Conservation (phyloP, 2,113 vertebrate genomes). For the Callopanchax toddi region DNA sequence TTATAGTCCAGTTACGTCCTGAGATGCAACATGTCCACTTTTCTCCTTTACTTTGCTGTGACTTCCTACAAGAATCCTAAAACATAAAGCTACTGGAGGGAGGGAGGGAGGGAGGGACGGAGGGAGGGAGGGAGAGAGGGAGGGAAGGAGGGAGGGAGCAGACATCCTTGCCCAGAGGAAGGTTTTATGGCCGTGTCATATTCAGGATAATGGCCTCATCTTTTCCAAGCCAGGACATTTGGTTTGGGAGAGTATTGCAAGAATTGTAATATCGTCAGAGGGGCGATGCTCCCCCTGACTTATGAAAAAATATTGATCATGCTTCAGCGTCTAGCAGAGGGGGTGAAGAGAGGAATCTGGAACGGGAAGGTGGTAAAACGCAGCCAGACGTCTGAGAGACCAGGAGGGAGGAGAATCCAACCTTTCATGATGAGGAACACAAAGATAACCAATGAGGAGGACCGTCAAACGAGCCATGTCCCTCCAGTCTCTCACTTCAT, state of each 20-base stretch:
- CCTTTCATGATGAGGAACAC: neutral
- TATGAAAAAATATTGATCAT: conserved; percentile 73
- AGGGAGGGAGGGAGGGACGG: too few relatives aligned
- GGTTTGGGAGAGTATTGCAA: conserved; percentile 36
- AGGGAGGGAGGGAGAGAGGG: too few relatives aligned
- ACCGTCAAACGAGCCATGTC: conserved; percentile 28
- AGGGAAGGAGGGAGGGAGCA: too few relatives aligned
- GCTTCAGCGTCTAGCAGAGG: conserved; percentile 38
- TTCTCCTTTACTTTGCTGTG: neutral
- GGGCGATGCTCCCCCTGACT: conserved; percentile 65
- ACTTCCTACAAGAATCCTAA: conserved; percentile 14
- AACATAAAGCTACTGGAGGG: conserved; percentile 3
- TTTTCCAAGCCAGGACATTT: conserved; percentile 48
- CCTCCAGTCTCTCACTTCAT: neutral
- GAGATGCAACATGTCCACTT: conserved; percentile 12
- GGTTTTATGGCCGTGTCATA: conserved; percentile 38
- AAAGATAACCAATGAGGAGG: conserved; percentile 16
- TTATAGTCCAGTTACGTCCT: conserved; percentile 18
- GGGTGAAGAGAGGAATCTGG: conserved; percentile 60
- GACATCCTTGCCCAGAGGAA: conserved; percentile 32
- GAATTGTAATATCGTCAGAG: conserved; percentile 62
- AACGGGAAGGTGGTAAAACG: conserved; percentile 42
- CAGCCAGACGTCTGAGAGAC: conserved; percentile 25
- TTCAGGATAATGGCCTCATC: conserved; percentile 45
- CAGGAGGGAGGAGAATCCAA: neutral